phyloP scores from a whole-genome alignment of 2,113 vertebrate genomes.

The Pao palembangensis region DNA sequence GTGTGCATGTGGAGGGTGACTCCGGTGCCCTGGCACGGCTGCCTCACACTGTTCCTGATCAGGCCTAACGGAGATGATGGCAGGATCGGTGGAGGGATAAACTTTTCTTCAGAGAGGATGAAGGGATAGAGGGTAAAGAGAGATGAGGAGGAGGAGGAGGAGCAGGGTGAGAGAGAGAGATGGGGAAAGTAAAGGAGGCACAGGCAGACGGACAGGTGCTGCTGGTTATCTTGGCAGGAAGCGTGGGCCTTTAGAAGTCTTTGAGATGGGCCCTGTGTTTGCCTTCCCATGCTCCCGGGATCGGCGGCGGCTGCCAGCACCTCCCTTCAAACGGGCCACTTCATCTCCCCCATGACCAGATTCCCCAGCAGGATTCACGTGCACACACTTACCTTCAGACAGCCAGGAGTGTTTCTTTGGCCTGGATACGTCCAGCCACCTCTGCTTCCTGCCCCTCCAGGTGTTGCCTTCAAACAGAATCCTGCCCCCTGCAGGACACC shows the following conservation, averaged over 20 bases:
- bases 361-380: conserved; percentile 36
- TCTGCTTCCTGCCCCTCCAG: neutral
- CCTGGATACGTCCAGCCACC: conserved; percentile 32
- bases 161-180: conserved; percentile 18
- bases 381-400: conserved; percentile 11
- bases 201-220: conserved; percentile 70
- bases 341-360: conserved; percentile 38
- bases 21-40: conserved; percentile 47
- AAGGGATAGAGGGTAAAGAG: conserved; percentile 35
- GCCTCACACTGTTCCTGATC: conserved; percentile 40
- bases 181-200: conserved; percentile 23
- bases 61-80: conserved; percentile 51
- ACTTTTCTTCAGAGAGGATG: conserved; percentile 18
- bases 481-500: no score
- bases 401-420: conserved; percentile 34
- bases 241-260: conserved; percentile 59
- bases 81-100: conserved; percentile 25
- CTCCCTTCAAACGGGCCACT: conserved; percentile 40
- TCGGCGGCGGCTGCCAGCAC: conserved; percentile 52
- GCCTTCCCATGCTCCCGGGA: conserved; percentile 74
- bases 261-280: conserved; percentile 73
- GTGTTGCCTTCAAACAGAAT: neutral
- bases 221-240: conserved; percentile 66
- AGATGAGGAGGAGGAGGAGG: conserved; percentile 39
- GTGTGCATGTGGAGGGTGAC: conserved; percentile 41